Percentiles rank a stretch among this genome's conserved stretches.
Conservation (phyloP, 2,797 vertebrate species). For the Natrix natrix region DNA sequence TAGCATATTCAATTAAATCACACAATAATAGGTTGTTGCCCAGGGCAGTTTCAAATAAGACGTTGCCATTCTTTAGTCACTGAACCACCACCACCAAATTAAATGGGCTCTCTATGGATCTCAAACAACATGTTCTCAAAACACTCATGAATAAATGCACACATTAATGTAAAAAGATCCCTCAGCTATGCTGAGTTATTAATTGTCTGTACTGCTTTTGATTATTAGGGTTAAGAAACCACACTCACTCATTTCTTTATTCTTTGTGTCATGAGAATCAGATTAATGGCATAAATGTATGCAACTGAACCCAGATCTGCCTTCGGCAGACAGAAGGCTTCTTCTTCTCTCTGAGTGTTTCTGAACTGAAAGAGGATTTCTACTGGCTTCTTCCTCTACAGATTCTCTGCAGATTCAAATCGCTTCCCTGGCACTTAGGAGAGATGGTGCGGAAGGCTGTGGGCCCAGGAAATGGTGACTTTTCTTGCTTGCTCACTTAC, state of each 20-base stretch:
- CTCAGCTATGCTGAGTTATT: slow-evolving; percentile 14
- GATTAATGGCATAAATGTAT: not conserved
- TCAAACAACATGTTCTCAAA: slow-evolving; percentile 70
- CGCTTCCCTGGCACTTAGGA: not conserved
- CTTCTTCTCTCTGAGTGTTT: not conserved
- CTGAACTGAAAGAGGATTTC: not conserved
- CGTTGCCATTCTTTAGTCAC: slow-evolving; percentile 67
- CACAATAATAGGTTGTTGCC: slow-evolving; percentile 71
- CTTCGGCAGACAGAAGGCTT: not conserved
- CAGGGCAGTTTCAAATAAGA: slow-evolving; percentile 70
- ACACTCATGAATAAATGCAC: slow-evolving; percentile 66
- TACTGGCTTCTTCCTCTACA: not conserved
- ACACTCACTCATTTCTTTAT: not conserved
- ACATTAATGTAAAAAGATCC: slow-evolving; percentile 12
- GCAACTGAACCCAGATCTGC: not conserved
- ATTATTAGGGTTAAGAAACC: not conserved
- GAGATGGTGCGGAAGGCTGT: not conserved
- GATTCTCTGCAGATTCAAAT: not conserved
- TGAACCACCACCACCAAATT: slow-evolving; percentile 57
- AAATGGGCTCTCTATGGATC: slow-evolving; percentile 59
- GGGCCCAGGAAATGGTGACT: not conserved
- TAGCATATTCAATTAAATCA: slow-evolving; percentile 75
- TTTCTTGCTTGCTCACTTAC: not conserved
- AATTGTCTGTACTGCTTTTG: slow-evolving; percentile 16
- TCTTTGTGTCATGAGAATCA: not conserved